Percentiles rank a stretch among this genome's conserved stretches.
phyloP scores from a whole-genome alignment of 2,797 vertebrate genomes.

The Nasua narica region DNA sequence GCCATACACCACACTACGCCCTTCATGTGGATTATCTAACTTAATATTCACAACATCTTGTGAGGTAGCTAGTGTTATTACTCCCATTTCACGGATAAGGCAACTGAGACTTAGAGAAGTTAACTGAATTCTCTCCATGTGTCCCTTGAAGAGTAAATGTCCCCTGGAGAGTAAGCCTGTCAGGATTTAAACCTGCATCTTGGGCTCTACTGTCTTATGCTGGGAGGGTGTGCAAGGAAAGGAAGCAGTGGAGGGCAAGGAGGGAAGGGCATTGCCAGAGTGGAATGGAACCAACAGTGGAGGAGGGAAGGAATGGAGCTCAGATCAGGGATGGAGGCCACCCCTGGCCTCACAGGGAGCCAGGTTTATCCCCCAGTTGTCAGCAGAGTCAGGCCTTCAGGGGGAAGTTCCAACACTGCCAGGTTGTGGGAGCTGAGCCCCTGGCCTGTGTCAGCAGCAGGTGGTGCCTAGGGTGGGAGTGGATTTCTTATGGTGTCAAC shows the following conservation, averaged over 20 bases:
- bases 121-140: not conserved
- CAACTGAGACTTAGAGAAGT: not conserved
- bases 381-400: not conserved
- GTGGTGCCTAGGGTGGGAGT: not conserved
- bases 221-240: not conserved
- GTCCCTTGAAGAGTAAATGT: not conserved
- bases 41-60: not conserved
- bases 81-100: not conserved
- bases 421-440: not conserved
- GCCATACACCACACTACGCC: not conserved
- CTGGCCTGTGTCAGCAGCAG: not conserved
- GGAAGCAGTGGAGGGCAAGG: not conserved
- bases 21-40: not conserved
- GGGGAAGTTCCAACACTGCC: not conserved
- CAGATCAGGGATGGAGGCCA: not conserved
- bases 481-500: not conserved
- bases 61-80: not conserved
- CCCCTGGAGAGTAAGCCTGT: not conserved
- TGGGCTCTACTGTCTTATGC: not conserved
- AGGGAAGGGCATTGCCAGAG: not conserved
- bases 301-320: not conserved
- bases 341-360: not conserved
- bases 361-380: too few species aligned
- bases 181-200: not conserved
- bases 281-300: not conserved